Evolutionary conservation across 2,113 vertebrate species (phyloP).

Genomic region (Proteles cristata): DNA sequence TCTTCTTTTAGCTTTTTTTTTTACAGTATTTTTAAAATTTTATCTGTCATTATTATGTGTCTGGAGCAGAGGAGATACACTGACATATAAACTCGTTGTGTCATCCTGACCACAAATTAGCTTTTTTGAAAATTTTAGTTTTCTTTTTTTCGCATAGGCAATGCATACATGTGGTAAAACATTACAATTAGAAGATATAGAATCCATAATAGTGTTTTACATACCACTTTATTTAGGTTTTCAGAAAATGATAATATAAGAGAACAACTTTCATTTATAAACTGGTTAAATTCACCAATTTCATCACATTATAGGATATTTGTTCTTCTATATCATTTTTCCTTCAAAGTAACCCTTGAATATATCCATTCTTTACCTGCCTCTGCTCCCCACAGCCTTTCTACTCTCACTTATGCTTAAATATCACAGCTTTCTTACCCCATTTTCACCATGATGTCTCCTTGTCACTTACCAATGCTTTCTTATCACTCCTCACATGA

Average conservation of each 20-base stretch:
- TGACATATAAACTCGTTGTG: neutral
- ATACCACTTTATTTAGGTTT: neutral
- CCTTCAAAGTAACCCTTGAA: neutral
- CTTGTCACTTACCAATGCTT: neutral
- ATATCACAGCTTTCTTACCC: neutral
- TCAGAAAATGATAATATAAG: neutral
- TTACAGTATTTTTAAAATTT: neutral
- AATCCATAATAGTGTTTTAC: neutral
- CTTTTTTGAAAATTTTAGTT: neutral
- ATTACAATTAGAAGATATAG: neutral
- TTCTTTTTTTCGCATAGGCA: neutral
- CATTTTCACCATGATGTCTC: neutral
- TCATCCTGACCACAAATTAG: neutral
- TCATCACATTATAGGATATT: neutral
- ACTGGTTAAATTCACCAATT: neutral
- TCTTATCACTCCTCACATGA: neutral
- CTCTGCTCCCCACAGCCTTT: neutral
- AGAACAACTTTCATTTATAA: neutral
- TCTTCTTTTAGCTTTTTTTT: neutral
- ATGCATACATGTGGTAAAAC: neutral
- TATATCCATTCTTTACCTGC: neutral
- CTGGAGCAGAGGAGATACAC: neutral
- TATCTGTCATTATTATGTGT: neutral
- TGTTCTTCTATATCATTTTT: neutral
- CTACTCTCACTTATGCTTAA: neutral